phyloP scores from a whole-genome alignment of 2,113 vertebrate species.

The Donacobius atricapilla region DNA sequence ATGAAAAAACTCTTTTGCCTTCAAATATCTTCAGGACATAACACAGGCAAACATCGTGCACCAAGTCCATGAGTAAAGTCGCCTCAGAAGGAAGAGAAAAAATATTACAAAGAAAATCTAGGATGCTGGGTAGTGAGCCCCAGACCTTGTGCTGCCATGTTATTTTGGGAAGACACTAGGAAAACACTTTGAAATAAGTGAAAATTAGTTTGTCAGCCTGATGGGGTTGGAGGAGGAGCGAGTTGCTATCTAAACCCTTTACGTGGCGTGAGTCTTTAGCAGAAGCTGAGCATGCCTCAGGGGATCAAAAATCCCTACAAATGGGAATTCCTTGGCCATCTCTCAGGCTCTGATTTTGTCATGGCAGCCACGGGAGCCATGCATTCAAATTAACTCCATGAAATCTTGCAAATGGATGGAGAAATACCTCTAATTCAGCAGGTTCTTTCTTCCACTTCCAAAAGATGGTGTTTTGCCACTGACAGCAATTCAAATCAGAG shows the following conservation, averaged over 20 bases:
- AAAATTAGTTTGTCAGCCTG: neutral
- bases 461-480: neutral
- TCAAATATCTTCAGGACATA: neutral
- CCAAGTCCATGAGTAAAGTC: neutral
- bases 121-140: neutral
- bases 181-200: fast-evolving
- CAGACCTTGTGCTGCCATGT: fast-evolving
- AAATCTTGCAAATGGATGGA: conserved; percentile 44
- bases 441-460: neutral
- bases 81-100: neutral
- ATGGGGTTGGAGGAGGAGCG: neutral
- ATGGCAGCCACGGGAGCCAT: neutral
- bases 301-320: conserved; percentile 44
- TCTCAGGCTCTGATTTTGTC: neutral
- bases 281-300: neutral
- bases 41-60: neutral
- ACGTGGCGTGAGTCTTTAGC: neutral
- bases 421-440: conserved; percentile 18
- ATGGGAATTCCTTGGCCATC: conserved; percentile 34
- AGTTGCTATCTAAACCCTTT: neutral
- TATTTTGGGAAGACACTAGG: neutral
- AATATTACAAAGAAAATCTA: neutral
- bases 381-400: conserved; percentile 17
- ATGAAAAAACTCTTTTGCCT: neutral
- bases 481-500: neutral